Percentiles rank a stretch among this genome's conserved stretches.
Evolutionary conservation across 2,113 vertebrate genomes (phyloP).

Genomic region (Okapia johnstoni): DNA sequence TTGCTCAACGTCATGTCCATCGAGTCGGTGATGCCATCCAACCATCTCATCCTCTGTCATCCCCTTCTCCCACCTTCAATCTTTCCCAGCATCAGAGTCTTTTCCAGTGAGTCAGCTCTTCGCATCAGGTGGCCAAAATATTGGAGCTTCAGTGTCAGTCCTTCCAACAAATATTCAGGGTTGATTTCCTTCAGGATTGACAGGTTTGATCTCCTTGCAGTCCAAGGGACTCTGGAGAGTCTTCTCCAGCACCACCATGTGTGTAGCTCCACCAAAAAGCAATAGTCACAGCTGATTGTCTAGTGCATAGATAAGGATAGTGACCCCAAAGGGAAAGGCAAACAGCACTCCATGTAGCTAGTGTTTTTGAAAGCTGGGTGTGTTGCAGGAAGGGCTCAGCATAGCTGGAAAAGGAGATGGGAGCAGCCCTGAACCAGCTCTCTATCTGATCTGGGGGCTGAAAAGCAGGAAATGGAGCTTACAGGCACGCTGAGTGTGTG

Average conservation of each 20-base stretch:
- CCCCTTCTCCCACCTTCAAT: background rate
- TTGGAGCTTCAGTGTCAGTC: background rate
- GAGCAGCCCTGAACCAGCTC: background rate
- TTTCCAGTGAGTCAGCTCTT: background rate
- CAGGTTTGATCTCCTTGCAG: background rate
- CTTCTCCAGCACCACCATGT: background rate
- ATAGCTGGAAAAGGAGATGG: background rate
- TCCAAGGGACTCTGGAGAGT: background rate
- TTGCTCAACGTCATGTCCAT: background rate
- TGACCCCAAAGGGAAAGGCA: background rate
- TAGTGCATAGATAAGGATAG: background rate
- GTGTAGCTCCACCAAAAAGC: background rate
- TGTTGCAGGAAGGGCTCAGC: background rate
- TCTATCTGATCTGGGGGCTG: background rate
- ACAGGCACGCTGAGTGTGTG: fast-evolving
- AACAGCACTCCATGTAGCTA: background rate
- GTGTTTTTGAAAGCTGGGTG: background rate
- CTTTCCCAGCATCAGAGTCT: background rate
- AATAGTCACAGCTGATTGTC: background rate
- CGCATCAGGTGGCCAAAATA: background rate
- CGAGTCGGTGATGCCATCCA: background rate
- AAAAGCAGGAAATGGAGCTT: background rate
- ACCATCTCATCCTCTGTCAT: background rate
- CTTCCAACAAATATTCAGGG: background rate
- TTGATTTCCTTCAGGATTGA: background rate